Evolutionary conservation across 2,113 vertebrate genomes (phyloP).

Genomic region (Austrofundulus limnaeus): DNA sequence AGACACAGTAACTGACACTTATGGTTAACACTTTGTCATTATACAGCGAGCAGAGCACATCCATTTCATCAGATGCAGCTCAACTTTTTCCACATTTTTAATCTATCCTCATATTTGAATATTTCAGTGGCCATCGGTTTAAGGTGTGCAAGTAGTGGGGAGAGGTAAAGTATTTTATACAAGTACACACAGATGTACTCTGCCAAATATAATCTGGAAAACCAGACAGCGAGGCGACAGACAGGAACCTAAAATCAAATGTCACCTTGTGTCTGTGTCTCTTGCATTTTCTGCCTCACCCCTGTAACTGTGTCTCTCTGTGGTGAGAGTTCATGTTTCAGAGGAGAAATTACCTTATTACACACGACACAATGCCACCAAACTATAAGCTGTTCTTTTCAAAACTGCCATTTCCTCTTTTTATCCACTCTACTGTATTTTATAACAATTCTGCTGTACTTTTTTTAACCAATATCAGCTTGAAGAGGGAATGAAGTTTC

Average conservation of each 20-base stretch:
- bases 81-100: slow-evolving; percentile 4
- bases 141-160: neutral
- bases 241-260: slow-evolving; percentile 51
- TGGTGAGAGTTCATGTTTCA: slow-evolving; percentile 49
- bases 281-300: slow-evolving; percentile 4
- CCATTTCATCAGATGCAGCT: slow-evolving; percentile 12
- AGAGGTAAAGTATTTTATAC: neutral
- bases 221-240: slow-evolving; percentile 42
- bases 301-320: neutral
- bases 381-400: slow-evolving; percentile 23
- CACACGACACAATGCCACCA: slow-evolving; percentile 38
- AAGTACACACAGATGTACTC: neutral
- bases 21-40: slow-evolving; percentile 48
- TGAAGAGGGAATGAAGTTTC: slow-evolving; percentile 10
- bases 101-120: neutral
- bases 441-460: slow-evolving; percentile 24
- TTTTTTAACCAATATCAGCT: slow-evolving; percentile 18
- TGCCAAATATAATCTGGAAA: neutral
- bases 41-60: slow-evolving; percentile 10
- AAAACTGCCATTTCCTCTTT: neutral
- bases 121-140: neutral
- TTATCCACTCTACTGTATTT: slow-evolving; percentile 3
- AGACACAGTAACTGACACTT: slow-evolving; percentile 41
- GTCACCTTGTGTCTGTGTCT: slow-evolving; percentile 51
- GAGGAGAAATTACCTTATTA: slow-evolving; percentile 44